Evolutionary conservation across 2,113 vertebrate genomes (phyloP), one percentile per base, ranked within the genome.

Genomic region (Crotalus horridus): DNA sequence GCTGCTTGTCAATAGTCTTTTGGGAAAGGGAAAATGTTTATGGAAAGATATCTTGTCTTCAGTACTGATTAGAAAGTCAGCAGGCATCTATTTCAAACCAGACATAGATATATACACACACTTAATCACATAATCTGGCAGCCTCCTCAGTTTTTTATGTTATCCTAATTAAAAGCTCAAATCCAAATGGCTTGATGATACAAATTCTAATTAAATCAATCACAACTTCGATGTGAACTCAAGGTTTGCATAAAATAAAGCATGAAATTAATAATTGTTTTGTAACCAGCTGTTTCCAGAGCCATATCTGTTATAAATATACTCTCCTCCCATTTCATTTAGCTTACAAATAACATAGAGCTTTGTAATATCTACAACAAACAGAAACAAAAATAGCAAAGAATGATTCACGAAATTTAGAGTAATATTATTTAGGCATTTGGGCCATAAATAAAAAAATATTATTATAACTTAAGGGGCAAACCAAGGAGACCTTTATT

Each of bases 171-270:
- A 97, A 97, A 97, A 97, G 96, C 97, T 96, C 94, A 93, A 86
- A 21, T 97, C 95, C 96, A 95, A 97, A 97, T 94, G 96, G 93
- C 96, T 97, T 89, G 85, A 94, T 97, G 97, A 96, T 95, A 93
- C 96, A 97, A 97, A 97, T 96, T 97, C 97, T 98, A 98, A 98
- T 98, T 98, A 98, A 97, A 97, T 98, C 97, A 97, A 96, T 97
- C 95, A 96, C 96, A 93, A 97, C 97, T 97, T 93, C 43, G 96
- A 13, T 33, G 96, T 85, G 93, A 98, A 96, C 93, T 93, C 89
- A 96, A 91, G 96, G 93, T 97, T 97, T 97, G 96, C 96, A 95
- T 95, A 95, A 88, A 93, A 97, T 97, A 96, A 95, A 87, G 96
- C 96, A 95, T 97, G 97, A 97, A 97, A 98, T 98, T 97, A 97